Conservation (phyloP, 1,140 invertebrate species). For the Ectropis grisescens region DNA sequence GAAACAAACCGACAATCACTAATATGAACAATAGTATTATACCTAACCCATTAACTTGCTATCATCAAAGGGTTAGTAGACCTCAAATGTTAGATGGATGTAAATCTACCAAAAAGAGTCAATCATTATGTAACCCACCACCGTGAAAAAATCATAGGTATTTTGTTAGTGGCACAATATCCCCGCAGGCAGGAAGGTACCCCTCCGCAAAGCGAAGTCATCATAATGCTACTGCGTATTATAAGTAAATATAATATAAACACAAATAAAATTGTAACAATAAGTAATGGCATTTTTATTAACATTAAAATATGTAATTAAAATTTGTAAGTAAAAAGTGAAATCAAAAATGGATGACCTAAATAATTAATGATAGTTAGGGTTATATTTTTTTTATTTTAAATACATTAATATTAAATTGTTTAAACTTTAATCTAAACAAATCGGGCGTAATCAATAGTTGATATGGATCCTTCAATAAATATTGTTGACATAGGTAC, state of each 20-base stretch:
- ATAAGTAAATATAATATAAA: constrained; percentile 20
- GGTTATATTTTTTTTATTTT: no score
- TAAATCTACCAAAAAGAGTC: constrained; percentile 28
- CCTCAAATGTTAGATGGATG: constrained; percentile 28
- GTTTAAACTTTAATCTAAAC: no score
- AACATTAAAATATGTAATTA: not conserved
- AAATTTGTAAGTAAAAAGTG: no score
- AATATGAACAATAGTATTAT: constrained; percentile 15
- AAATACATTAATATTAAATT: no score
- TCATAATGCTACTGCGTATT: constrained; percentile 34
- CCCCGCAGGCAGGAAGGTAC: constrained; percentile 71
- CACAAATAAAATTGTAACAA: constrained; percentile 13
- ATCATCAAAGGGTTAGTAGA: constrained; percentile 25
- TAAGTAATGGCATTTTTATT: constrained; percentile 2
- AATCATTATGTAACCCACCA: constrained; percentile 57
- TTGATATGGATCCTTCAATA: no score
- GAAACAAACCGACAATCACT: constrained; percentile 47
- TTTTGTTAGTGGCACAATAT: constrained; percentile 56
- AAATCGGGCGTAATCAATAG: no score
- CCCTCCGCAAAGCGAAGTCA: constrained; percentile 65
- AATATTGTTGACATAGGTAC: no score
- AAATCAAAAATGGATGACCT: no score
- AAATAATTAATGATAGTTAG: no score
- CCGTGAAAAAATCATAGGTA: no score
- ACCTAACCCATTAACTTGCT: no score